These are phyloP conservation scores for Sinodicranocentrus sp. DNA, from an alignment of 2,888 invertebrate species.

Conservation along the genomic window DNA sequence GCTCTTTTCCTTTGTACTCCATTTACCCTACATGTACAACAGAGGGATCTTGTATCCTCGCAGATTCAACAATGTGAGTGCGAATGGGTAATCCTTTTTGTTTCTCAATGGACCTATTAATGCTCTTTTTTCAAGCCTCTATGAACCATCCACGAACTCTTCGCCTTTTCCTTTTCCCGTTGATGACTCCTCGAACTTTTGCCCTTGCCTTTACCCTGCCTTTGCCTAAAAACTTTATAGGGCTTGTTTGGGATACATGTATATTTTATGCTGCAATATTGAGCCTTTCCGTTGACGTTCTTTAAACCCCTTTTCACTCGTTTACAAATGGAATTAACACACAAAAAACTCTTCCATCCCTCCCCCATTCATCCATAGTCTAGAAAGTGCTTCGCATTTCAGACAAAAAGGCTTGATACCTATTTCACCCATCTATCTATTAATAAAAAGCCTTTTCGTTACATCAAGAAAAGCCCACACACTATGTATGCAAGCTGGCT, in stretches of 20 bases:
- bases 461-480: neutral
- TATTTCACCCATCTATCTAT: slow-evolving; percentile 32
- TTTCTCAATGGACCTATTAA: slow-evolving; percentile 71
- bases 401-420: slow-evolving; percentile 17
- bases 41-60: no score
- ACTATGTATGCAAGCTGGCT: neutral
- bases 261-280: slow-evolving; percentile 5
- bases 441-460: slow-evolving; percentile 38
- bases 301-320: slow-evolving; percentile 61
- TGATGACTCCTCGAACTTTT: slow-evolving; percentile 18
- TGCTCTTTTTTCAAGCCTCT: slow-evolving; percentile 33
- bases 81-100: slow-evolving; percentile 60
- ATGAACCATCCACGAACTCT: neutral
- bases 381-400: slow-evolving; percentile 2
- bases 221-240: neutral
- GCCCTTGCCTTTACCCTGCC: neutral
- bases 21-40: no score
- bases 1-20: no score
- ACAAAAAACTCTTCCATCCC: slow-evolving; percentile 41
- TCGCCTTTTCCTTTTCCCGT: neutral
- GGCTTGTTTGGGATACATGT: neutral
- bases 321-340: slow-evolving; percentile 73
- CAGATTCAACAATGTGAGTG: slow-evolving; percentile 1
- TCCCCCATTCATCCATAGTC: slow-evolving; percentile 24
- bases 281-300: slow-evolving; percentile 9